Percentiles rank a stretch among this genome's conserved stretches.
These are phyloP conservation scores for Sturnus vulgaris DNA, from an alignment of 2,113 vertebrate genomes.

Conservation along the genomic window DNA sequence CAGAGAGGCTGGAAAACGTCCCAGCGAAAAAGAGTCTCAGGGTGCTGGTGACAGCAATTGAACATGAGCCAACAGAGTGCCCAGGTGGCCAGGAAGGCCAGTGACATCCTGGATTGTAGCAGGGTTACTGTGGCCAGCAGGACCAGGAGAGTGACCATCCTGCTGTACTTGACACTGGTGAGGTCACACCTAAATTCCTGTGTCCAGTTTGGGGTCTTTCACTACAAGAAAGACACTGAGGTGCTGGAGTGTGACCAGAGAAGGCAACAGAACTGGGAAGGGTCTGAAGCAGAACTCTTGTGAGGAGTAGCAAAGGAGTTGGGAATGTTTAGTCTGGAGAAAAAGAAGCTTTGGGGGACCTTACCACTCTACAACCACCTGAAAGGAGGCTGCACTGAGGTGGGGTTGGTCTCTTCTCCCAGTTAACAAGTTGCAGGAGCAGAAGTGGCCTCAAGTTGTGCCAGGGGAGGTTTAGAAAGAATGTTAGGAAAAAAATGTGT, in stretches of 20 bases:
- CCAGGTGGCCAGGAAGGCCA: background rate
- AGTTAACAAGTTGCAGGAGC: background rate
- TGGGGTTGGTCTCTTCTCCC: background rate
- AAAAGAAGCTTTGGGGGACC: background rate
- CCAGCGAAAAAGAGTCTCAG: background rate
- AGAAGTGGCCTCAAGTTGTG: background rate
- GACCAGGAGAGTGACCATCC: background rate
- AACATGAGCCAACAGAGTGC: background rate
- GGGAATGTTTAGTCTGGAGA: background rate
- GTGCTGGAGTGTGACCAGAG: background rate
- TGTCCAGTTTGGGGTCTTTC: background rate
- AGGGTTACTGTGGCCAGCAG: background rate
- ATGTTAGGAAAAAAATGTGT: background rate
- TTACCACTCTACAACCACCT: background rate
- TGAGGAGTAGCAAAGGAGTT: background rate
- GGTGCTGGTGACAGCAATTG: background rate
- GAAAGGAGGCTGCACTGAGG: background rate
- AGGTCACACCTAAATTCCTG: background rate
- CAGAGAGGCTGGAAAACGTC: background rate
- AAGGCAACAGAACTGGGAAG: background rate
- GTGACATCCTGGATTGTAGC: background rate
- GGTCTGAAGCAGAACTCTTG: background rate
- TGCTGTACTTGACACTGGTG: background rate
- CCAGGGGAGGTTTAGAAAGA: background rate
- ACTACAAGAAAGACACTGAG: background rate